Conservation (phyloP, 1,140 invertebrate genomes). For the Mamestra configurata region DNA sequence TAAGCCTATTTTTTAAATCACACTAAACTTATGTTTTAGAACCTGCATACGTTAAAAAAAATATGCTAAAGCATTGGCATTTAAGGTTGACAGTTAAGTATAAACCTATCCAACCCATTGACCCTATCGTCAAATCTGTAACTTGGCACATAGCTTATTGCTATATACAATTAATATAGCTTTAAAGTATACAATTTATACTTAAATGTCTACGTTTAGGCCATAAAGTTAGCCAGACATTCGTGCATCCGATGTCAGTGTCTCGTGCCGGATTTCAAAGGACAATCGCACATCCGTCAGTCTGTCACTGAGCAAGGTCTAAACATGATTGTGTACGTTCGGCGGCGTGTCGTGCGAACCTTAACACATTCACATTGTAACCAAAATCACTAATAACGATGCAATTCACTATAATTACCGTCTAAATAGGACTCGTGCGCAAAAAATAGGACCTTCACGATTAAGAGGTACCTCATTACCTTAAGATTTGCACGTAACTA, state of each 20-base stretch:
- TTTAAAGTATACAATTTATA: too few relatives aligned
- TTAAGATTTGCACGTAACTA: not conserved
- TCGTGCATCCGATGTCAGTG: constrained; percentile 32
- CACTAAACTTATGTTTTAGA: too few relatives aligned
- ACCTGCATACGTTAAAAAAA: too few relatives aligned
- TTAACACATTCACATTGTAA: constrained; percentile 67
- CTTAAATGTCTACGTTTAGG: not conserved
- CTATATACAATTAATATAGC: too few relatives aligned
- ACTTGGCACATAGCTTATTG: not conserved
- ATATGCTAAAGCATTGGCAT: too few relatives aligned
- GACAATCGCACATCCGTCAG: constrained; percentile 81
- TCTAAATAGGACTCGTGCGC: constrained; percentile 38
- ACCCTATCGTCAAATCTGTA: not conserved
- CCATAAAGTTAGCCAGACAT: constrained; percentile 17
- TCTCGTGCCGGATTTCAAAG: constrained; percentile 50
- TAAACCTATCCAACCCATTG: not conserved
- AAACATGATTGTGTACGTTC: constrained; percentile 64
- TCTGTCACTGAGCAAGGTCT: constrained; percentile 81
- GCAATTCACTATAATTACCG: constrained; percentile 61
- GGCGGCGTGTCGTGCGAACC: constrained; percentile 69
- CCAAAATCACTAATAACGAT: constrained; percentile 63
- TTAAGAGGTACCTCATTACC: constrained; percentile 2
- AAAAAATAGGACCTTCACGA: constrained; percentile 32
- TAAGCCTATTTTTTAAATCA: too few relatives aligned
- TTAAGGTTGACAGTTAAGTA: too few relatives aligned